These are phyloP conservation scores for Brachyalestes nurse DNA, from an alignment of 2,797 vertebrate species.

Conservation along the genomic window DNA sequence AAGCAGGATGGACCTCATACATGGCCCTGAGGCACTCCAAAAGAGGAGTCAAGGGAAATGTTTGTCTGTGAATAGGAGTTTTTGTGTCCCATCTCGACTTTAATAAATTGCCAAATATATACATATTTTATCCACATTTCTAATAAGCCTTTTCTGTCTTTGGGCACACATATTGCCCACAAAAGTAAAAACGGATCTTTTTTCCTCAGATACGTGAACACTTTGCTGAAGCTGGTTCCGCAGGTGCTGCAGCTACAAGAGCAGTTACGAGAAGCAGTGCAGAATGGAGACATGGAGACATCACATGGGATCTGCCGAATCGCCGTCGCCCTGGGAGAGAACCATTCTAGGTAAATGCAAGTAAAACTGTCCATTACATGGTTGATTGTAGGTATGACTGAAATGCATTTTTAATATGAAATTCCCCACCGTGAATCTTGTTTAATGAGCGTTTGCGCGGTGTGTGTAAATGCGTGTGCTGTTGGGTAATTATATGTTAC, in stretches of 20 bases:
- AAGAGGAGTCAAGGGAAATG: not conserved
- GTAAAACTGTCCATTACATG: not conserved
- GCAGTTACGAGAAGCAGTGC: constrained; percentile 92
- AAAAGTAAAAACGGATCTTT: not conserved
- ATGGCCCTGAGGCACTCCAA: constrained; percentile 13
- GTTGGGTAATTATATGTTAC: constrained; percentile 4
- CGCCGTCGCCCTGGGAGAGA: constrained; percentile 93
- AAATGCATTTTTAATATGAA: not conserved
- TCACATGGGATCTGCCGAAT: constrained; percentile 98
- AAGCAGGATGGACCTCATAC: not conserved
- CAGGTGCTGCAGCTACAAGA: constrained; percentile 94
- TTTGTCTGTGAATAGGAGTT: not conserved
- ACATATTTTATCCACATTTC: not conserved
- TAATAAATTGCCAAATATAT: not conserved
- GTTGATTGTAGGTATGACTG: not conserved
- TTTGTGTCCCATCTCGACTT: not conserved
- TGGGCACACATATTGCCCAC: not conserved
- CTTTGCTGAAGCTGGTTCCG: constrained; percentile 94
- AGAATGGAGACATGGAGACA: constrained; percentile 98
- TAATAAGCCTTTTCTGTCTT: not conserved
- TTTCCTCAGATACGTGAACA: constrained; percentile 90
- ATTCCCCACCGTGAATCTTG: not conserved
- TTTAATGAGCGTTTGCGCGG: not conserved
- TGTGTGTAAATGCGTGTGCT: constrained; percentile 34
- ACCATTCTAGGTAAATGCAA: constrained; percentile 89